A percentile compares a stretch with the other conserved stretches of the same genome.
These are phyloP conservation scores for Nephila pilipes DNA, from an alignment of 1,140 invertebrate genomes.

Conservation along the genomic window DNA sequence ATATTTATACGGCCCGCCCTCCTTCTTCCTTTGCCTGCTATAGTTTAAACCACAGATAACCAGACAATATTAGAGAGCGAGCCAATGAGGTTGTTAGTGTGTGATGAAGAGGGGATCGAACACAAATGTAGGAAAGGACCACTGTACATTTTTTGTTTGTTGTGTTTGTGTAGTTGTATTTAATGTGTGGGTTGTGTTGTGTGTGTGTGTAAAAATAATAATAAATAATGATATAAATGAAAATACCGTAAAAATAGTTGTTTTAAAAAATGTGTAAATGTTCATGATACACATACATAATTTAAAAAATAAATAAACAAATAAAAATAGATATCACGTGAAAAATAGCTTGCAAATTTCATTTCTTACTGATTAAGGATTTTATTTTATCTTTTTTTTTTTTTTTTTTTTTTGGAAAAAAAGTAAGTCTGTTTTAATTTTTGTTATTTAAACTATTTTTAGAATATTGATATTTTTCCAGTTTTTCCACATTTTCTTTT, in stretches of 20 bases:
- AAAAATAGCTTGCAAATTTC: too few relatives aligned
- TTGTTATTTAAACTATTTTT: too few relatives aligned
- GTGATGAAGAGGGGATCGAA: constrained; percentile 20
- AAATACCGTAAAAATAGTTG: not conserved
- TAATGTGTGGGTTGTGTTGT: not conserved
- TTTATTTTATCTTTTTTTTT: too few relatives aligned
- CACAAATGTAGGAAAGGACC: constrained; percentile 20
- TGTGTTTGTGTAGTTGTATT: constrained; percentile 19
- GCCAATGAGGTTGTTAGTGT: constrained; percentile 42
- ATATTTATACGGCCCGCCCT: constrained; percentile 72
- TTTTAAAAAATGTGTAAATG: too few relatives aligned
- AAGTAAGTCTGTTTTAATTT: too few relatives aligned
- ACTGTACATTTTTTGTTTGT: constrained; percentile 51
- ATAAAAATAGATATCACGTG: too few relatives aligned
- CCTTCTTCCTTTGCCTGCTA: constrained; percentile 69
- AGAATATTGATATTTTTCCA: too few relatives aligned
- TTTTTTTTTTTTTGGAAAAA: too few relatives aligned
- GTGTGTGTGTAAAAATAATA: not conserved
- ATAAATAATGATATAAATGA: not conserved
- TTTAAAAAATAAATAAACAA: too few relatives aligned
- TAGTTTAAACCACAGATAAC: constrained; percentile 75
- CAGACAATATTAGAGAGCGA: constrained; percentile 74
- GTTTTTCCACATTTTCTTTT: too few relatives aligned
- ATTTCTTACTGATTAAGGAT: too few relatives aligned
- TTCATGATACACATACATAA: too few relatives aligned